phyloP scores from a whole-genome alignment of 2,888 invertebrate genomes.

The Corythucha ciliata region DNA sequence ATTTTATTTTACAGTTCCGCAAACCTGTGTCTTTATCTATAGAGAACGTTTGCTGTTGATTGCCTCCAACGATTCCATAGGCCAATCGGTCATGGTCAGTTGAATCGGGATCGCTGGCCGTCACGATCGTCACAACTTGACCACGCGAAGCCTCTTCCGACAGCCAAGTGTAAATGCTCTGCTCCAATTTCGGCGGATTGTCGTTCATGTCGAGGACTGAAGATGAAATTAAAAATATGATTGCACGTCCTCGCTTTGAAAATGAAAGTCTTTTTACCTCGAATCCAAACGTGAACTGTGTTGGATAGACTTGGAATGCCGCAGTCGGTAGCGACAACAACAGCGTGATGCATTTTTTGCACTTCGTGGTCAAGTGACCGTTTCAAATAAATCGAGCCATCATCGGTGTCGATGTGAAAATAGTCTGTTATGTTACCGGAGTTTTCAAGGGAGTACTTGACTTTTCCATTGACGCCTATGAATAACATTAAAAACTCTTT shows the following conservation, averaged over 20 bases:
- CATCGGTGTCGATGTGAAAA: constrained; percentile 66
- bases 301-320: constrained; percentile 74
- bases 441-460: constrained; percentile 60
- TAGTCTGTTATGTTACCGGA: constrained; percentile 53
- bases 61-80: constrained; percentile 75
- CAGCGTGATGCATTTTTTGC: constrained; percentile 61
- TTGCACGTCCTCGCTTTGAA: constrained; percentile 6
- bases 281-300: constrained; percentile 73
- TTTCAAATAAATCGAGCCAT: constrained; percentile 69
- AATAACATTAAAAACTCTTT: constrained; percentile 25
- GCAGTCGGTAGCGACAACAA: constrained; percentile 69
- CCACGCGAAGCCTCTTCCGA: constrained; percentile 75
- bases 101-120: constrained; percentile 79
- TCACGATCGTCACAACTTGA: constrained; percentile 77
- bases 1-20: background rate
- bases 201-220: constrained; percentile 83
- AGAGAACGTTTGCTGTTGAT: constrained; percentile 63
- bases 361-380: constrained; percentile 73
- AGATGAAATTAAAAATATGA: constrained; percentile 29
- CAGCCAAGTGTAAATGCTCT: constrained; percentile 63
- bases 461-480: constrained; percentile 52
- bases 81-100: constrained; percentile 63
- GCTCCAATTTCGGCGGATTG: constrained; percentile 77
- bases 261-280: constrained; percentile 45
- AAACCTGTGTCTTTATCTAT: constrained; percentile 50